Evolutionary conservation across 2,113 vertebrate genomes (phyloP), one percentile per base, ranked within the genome.

Genomic region (Haemorhous mexicanus): DNA sequence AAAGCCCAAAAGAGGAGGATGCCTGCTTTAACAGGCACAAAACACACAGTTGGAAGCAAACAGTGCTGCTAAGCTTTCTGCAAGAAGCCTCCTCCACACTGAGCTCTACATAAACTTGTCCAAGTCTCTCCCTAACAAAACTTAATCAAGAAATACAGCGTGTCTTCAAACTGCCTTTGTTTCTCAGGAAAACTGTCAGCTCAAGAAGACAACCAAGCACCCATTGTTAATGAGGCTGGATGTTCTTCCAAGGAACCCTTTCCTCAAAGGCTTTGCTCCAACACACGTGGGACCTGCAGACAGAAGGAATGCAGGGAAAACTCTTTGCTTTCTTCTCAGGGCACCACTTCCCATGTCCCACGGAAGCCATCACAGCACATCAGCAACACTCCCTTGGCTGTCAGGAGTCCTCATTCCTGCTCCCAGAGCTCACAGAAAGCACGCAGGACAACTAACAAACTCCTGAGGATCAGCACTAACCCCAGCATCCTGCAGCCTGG

Each of bases 11-110:
- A 13, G 14, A 84, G 80, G 41, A 75, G 32, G 39, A 64, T 41
- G 27, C 69, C 50, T 47, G 52, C 58, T 84, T 62, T 35, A 68
- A 50, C 16, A 81, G 41, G 39, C 39, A 46, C 35, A 76, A 85
- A 78, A 27, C 9, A 83, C 35, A 8, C 49, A 47, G 10, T 39
- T 90, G 56, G 18, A 93, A 96, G 59, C 50, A 89, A 84, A 95
- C 30, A 0, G 3, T 32, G 35, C 43, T 72, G 46, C 82, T 84
- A n/a, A 94, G 61, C 64, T 73, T 63, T 56, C 74, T 85, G 49
- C 62, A 66, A 33, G 15, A 53, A 87, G 63, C 41, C 44, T 55
- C 89, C 87, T 89, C 68, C 67, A 80, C 61, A 44, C 7, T 62
- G 2, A 12, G 5, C 67, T 30, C 10, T 39, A 17, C 50, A 62